phyloP scores from a whole-genome alignment of 2,888 invertebrate genomes.

The Onchidella celtica region DNA sequence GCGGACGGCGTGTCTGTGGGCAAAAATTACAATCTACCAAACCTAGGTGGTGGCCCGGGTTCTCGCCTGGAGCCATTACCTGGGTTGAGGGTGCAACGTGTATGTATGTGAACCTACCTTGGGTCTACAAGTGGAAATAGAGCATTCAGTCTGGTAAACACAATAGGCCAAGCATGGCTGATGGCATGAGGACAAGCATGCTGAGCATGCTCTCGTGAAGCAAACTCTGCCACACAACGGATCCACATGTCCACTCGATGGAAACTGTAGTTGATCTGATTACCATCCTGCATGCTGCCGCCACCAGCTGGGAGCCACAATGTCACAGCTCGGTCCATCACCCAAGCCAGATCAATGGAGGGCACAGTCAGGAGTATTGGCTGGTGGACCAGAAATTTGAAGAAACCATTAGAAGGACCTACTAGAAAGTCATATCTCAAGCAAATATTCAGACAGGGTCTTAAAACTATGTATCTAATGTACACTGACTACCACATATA shows the following conservation, averaged over 20 bases:
- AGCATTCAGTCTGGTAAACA: conserved; percentile 93
- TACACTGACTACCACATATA: too few species aligned
- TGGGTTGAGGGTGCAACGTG: neutral
- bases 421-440: too few species aligned
- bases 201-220: conserved; percentile 91
- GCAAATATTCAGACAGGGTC: too few species aligned
- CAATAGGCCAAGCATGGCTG: conserved; percentile 96
- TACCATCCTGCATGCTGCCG: conserved; percentile 63
- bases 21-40: too few species aligned
- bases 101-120: conserved; percentile 70
- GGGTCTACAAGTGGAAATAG: conserved; percentile 96
- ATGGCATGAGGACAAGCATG: conserved; percentile 92
- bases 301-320: conserved; percentile 85
- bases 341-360: conserved; percentile 93
- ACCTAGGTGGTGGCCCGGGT: too few species aligned
- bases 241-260: conserved; percentile 78
- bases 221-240: conserved; percentile 90
- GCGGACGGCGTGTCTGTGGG: too few species aligned
- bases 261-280: conserved; percentile 66
- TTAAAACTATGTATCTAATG: too few species aligned
- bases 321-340: conserved; percentile 92
- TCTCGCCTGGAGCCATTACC: too few species aligned
- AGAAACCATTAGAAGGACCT: too few species aligned
- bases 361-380: conserved; percentile 89
- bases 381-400: conserved; percentile 64